Evolutionary conservation across 2,888 invertebrate species (phyloP), one percentile per base, ranked within the genome.

Genomic region (Beris morrisii): DNA sequence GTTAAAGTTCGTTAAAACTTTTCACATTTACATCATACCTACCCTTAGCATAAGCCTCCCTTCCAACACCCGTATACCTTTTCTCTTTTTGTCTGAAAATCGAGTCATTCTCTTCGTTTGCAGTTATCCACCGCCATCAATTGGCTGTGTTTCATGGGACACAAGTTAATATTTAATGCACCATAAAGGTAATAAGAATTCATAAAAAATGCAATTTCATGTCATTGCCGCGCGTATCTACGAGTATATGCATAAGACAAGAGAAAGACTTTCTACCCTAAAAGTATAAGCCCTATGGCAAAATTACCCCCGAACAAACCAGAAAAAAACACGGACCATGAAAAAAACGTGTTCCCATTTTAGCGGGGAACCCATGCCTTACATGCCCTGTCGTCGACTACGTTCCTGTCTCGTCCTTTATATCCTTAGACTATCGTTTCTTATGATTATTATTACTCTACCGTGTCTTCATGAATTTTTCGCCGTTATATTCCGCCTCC

Each of bases 91-190:
- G 38, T 44, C 46, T 12, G 31, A 59, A 59, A 48, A 59, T 46
- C 58, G 48, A 48, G 48, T 59, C 58, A 59, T 59, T 59, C 58
- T 59, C 28, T 59, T 45, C 44, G 57, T 22, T 52, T 52, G n/a
- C 48, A 52, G 28, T 15, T 22, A 22, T 52, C 52, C 52, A 52
- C 1, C 22, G 50, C 52, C 65, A 64, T 48, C 69, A 67, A 65
- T 67, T 65, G 70, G 69, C 67, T 67, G 68, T 67, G 67, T 57
- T 69, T 67, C 67, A 69, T 71, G 71, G 71, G 70, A 72, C 70
- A 71, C 72, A 74, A 83, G 82, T 84, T 84, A 84, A 84, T 84
- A 84, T 84, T 73, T 72, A 73, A 73, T 71, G 72, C 71, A 69
- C 71, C 72, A 73, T 73, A 73, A 73, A 71, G 69, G 72, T 72